phyloP scores from a whole-genome alignment of 2,888 invertebrate species.

The Nematopogon swammerdamellus region DNA sequence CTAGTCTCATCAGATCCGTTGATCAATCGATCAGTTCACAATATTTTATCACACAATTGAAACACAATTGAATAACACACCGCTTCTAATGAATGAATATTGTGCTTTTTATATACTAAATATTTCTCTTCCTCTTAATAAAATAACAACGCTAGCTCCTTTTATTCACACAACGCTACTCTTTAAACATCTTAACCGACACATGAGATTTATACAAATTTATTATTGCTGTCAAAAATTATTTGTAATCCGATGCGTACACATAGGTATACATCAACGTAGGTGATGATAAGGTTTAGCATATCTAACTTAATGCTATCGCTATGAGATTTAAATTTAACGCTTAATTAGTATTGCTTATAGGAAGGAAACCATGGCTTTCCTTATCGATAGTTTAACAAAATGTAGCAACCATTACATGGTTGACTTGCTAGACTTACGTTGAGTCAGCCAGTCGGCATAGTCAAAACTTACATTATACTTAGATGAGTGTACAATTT shows the following conservation, averaged over 20 bases:
- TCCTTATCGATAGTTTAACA: conserved; percentile 18
- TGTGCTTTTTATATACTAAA: conserved; percentile 4
- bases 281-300: background rate
- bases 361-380: conserved; percentile 36
- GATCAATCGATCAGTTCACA: background rate
- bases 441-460: background rate
- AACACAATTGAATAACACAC: background rate
- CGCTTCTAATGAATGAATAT: background rate
- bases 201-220: conserved; percentile 52
- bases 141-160: conserved; percentile 47
- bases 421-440: background rate
- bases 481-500: background rate
- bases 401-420: background rate
- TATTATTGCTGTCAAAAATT: conserved; percentile 55
- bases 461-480: background rate
- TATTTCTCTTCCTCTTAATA: conserved; percentile 34
- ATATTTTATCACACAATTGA: background rate
- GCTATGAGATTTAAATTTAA: conserved; percentile 13
- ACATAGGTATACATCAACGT: background rate
- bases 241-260: background rate
- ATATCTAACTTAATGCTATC: background rate
- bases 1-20: background rate
- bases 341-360: conserved; percentile 50
- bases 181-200: conserved; percentile 53
- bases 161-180: conserved; percentile 47